Conservation (phyloP, 1,140 invertebrate genomes). For the Papilio machaon region DNA sequence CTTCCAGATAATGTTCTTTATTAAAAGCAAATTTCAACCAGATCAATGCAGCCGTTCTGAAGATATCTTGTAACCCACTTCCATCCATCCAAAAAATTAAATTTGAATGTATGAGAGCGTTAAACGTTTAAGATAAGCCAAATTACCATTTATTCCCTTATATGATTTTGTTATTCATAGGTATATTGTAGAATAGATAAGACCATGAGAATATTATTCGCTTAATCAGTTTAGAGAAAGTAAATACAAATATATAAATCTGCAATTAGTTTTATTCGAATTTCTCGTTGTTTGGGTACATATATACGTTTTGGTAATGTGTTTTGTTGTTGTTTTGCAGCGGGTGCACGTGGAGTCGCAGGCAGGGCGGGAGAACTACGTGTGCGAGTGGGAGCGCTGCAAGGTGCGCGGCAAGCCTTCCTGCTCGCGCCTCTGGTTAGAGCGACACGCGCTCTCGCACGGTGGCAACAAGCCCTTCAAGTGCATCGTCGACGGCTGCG, state of each 20-base stretch:
- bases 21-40: too few species aligned
- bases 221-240: neutral
- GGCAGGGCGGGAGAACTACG: constrained; percentile 90
- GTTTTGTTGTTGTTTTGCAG: constrained; percentile 76
- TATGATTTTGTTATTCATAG: neutral
- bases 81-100: too few species aligned
- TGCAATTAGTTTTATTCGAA: neutral
- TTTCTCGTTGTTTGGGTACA: neutral
- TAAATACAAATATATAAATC: neutral
- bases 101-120: too few species aligned
- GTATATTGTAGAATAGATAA: constrained; percentile 27
- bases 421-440: constrained; percentile 95
- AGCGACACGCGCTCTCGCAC: constrained; percentile 95
- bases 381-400: constrained; percentile 96
- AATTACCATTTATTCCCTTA: too few species aligned
- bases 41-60: too few species aligned
- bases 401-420: constrained; percentile 97
- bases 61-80: too few species aligned
- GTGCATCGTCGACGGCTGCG: constrained; percentile 97
- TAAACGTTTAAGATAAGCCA: too few species aligned
- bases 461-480: constrained; percentile 97
- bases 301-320: neutral
- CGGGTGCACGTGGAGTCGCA: constrained; percentile 92
- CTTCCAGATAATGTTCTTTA: too few species aligned
- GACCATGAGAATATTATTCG: neutral